Evolutionary conservation across 2,113 vertebrate genomes (phyloP).

Genomic region (Riparia riparia): DNA sequence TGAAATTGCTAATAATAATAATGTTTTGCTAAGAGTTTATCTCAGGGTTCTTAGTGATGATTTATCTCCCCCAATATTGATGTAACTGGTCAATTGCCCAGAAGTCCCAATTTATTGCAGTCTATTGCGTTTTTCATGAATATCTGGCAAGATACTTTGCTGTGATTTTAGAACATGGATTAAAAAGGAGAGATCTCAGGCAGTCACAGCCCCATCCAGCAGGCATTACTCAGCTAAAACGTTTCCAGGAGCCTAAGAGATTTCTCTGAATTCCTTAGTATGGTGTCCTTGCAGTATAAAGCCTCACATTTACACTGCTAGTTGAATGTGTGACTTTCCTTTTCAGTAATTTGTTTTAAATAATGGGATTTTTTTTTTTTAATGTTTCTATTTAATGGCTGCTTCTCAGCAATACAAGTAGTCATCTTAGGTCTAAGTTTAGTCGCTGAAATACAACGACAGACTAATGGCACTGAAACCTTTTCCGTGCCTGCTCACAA

Average conservation of each 20-base stretch:
- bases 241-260: background rate
- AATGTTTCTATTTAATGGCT: background rate
- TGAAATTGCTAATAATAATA: background rate
- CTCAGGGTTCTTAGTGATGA: background rate
- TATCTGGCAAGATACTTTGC: conserved; percentile 2
- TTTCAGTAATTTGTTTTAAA: background rate
- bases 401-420: background rate
- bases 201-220: background rate
- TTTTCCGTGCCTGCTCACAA: background rate
- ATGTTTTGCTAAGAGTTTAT: background rate
- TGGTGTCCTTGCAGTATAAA: background rate
- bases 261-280: background rate
- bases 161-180: conserved; percentile 1
- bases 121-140: background rate
- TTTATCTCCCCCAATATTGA: background rate
- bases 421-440: background rate
- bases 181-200: background rate
- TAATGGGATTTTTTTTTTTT: rapidly evolving
- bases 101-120: conserved; percentile 9
- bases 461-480: background rate
- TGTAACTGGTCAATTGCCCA: background rate
- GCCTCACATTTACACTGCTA: background rate
- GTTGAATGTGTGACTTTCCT: background rate
- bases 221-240: background rate
- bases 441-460: background rate